Evolutionary conservation across 1,140 invertebrate genomes (phyloP).

Genomic region (Drosophila navojoa): DNA sequence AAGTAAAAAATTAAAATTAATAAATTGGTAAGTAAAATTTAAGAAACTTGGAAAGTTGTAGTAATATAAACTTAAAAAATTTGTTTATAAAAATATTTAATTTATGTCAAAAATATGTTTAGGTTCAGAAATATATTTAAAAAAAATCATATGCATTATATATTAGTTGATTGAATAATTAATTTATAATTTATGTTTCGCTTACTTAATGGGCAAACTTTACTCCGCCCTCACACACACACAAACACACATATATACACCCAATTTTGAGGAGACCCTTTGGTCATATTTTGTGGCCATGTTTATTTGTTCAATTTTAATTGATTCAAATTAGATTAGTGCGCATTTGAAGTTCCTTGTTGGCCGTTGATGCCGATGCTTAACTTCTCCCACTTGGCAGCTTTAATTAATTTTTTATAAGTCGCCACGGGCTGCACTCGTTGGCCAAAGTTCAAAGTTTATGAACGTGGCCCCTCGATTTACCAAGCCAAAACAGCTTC

Average conservation of each 20-base stretch:
- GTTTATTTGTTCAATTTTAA: slow-evolving; percentile 74
- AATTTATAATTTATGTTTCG: background rate
- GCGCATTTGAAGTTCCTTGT: slow-evolving; percentile 25
- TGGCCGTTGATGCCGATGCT: slow-evolving; percentile 1
- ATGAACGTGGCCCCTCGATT: slow-evolving; percentile 1
- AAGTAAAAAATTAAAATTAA: slow-evolving; percentile 1
- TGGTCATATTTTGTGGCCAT: slow-evolving; percentile 35
- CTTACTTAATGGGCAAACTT: background rate
- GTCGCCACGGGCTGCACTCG: slow-evolving; percentile 38
- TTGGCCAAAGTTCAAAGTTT: slow-evolving; percentile 31
- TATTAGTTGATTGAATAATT: too few species aligned
- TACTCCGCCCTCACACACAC: background rate
- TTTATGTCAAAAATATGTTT: too few species aligned
- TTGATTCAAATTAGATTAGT: slow-evolving; percentile 70
- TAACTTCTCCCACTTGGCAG: slow-evolving; percentile 27
- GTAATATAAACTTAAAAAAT: background rate
- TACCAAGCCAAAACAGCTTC: slow-evolving; percentile 26
- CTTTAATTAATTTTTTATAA: slow-evolving; percentile 73
- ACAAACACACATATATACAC: background rate
- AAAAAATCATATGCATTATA: too few species aligned
- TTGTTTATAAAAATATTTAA: too few species aligned
- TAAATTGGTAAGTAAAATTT: slow-evolving; percentile 29
- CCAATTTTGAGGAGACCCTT: slow-evolving; percentile 6
- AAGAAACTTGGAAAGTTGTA: background rate
- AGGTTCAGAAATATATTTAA: too few species aligned